Percentiles rank a stretch among this genome's conserved stretches.
These are phyloP conservation scores for Cyanocitta stelleri DNA, from an alignment of 2,113 vertebrate species.

Conservation along the genomic window DNA sequence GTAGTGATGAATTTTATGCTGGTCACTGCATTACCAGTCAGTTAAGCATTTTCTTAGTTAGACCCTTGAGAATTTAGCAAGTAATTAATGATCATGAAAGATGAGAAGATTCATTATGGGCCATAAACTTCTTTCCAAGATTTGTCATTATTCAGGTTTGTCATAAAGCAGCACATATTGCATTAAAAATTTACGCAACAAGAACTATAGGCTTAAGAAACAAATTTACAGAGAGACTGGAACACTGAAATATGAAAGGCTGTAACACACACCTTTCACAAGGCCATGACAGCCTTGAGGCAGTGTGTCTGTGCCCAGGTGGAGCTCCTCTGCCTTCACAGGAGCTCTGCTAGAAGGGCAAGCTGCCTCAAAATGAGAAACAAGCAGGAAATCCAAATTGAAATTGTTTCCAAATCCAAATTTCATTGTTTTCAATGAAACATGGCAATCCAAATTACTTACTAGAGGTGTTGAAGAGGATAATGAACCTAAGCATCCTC, in stretches of 20 bases:
- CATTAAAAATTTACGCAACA: background rate
- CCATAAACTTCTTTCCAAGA: background rate
- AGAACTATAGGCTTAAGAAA: background rate
- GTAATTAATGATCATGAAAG: slow-evolving; percentile 41
- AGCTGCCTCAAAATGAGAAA: background rate
- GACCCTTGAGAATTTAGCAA: background rate
- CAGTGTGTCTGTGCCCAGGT: background rate
- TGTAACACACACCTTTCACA: background rate
- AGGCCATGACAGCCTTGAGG: background rate
- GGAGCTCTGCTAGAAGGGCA: background rate
- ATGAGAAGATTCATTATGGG: background rate
- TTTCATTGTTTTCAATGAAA: background rate
- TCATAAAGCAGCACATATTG: background rate
- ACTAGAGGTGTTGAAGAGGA: background rate
- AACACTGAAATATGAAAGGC: background rate
- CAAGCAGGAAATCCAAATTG: background rate
- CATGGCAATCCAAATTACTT: background rate
- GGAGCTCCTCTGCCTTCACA: background rate
- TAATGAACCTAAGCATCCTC: background rate
- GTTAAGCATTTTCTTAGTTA: slow-evolving; percentile 34
- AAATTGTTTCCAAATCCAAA: too few relatives aligned
- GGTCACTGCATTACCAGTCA: slow-evolving; percentile 15
- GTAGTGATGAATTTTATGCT: slow-evolving; percentile 29
- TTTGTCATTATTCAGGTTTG: background rate
- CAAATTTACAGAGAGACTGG: background rate